Base-by-base conservation (phyloP, 2,113 vertebrate species). In the Sclerurus mexicanus region DNA sequence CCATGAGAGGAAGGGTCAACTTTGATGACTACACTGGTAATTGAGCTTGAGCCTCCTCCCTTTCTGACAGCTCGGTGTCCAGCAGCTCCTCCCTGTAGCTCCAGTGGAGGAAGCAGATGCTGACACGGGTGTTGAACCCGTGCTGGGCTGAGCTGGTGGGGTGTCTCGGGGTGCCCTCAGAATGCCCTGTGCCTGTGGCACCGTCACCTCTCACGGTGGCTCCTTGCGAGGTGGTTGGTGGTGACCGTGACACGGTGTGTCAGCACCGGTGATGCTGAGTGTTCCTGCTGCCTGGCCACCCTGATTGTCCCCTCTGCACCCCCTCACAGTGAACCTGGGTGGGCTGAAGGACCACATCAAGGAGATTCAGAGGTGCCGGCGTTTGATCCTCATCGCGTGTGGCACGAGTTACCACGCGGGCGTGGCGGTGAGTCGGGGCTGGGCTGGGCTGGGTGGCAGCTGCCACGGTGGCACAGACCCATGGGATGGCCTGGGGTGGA, bases 331-430 rank as follows among this genome's bases (percentile, higher is more conserved):
- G 80, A 99, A 96, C 40, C 98, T 99, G 28, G 99, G 99, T 6
- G 99, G 99, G 87, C 92, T 99, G 94, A 99, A 99, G 97, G 99
- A 99, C 95, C 99, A 99, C 98, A 99, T 99, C 79, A 99, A 99
- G 96, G 99, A 99, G 98, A 99, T 99, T 91, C 99, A 99, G 97
- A 97, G 99, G 88, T 99, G 99, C 90, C 98, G 99, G 8, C 98
- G 99, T 33, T 96, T 99, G 60, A 99, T 99, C 96, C 98, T 99
- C 31, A 99, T 99, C 67, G 99, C 99, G 18, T 99, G 99, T 52
- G 99, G 99, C 77, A 99, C 99, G 4, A 99, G 99, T 94, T 99
- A 99, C 76, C 99, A 99, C 10, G 99, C 99, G 20, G 99, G 99
- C 40, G 98, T 99, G 72, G 99, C 99, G 21, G 99, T 99, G 94